A percentile compares a stretch with the other conserved stretches of the same genome.
Conservation (phyloP, 2,797 vertebrate species). For the Periophthalmus magnuspinnatus region DNA sequence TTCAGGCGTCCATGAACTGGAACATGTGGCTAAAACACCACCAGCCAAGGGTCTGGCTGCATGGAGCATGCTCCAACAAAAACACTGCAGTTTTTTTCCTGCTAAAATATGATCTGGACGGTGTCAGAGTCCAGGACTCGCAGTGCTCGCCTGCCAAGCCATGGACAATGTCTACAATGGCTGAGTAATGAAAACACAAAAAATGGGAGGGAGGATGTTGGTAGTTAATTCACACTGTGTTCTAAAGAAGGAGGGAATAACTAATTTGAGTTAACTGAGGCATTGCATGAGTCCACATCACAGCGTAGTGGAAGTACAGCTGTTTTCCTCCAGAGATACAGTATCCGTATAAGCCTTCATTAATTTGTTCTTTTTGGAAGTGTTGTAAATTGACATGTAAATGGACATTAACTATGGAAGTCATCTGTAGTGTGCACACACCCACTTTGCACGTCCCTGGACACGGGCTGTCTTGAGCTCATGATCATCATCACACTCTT, state of each 20-base stretch:
- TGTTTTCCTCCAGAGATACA: slow-evolving; percentile 43
- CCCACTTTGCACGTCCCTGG: slow-evolving; percentile 47
- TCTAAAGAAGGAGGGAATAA: slow-evolving; percentile 51
- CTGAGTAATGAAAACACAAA: slow-evolving; percentile 59
- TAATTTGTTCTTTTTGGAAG: slow-evolving; percentile 27
- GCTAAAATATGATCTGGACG: slow-evolving; percentile 62
- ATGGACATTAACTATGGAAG: neutral
- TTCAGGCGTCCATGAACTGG: slow-evolving; percentile 61
- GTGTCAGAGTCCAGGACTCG: slow-evolving; percentile 57
- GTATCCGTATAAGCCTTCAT: slow-evolving; percentile 9
- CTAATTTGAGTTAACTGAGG: slow-evolving; percentile 57
- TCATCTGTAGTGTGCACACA: slow-evolving; percentile 44
- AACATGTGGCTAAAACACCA: slow-evolving; percentile 68
- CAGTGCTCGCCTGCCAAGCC: slow-evolving; percentile 55
- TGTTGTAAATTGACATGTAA: slow-evolving; percentile 28
- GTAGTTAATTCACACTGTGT: slow-evolving; percentile 55
- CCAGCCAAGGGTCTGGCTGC: slow-evolving; percentile 45
- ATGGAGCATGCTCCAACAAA: slow-evolving; percentile 57
- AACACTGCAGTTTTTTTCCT: slow-evolving; percentile 58
- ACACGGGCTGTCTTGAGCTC: slow-evolving; percentile 49
- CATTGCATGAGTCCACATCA: slow-evolving; percentile 34
- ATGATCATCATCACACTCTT: slow-evolving; percentile 56
- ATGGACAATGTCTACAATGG: slow-evolving; percentile 56
- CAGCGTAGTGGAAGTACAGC: slow-evolving; percentile 41
- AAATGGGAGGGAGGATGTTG: slow-evolving; percentile 39